Evolutionary conservation across 1,140 invertebrate genomes (phyloP), one percentile per base, ranked within the genome.

Genomic region (Pseudomyrmex gracilis): DNA sequence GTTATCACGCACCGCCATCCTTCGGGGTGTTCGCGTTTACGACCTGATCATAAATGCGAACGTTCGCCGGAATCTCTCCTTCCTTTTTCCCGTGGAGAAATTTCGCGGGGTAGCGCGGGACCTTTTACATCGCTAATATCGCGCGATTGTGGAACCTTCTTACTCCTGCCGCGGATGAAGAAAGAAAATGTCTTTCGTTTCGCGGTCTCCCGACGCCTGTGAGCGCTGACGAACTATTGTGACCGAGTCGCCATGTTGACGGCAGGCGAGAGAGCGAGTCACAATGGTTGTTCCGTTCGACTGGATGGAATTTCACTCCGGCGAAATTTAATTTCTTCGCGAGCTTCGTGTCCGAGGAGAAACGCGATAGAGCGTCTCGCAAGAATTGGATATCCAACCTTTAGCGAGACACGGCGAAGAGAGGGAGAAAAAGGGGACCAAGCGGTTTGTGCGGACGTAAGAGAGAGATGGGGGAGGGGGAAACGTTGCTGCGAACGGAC

Each of bases 151-250:
- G 68, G 45, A 0, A 22, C 51, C 34, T 47, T 12, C 61, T 55
- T 64, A 49, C 45, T 55, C 45, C 53, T 61, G 15, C 60, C 34
- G 20, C 64, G 76, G 57, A 49, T 58, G 43, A 66, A 67, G 43
- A 70, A 80, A 83, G 47, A 49, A 73, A 68, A 60, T 74, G 71
- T 85, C 84, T 86, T 85, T 87, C 66, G 60, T 34, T 34, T 1
- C 43, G 61, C 51, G 67, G 57, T 70, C 63, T 63, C 60, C 17
- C 55, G 34, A 49, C 78, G 51, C 55, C 61, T 58, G 66, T 80
- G 61, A 77, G 60, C 34, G 43, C 66, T 90, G 90, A 90, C 89
- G 90, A 90, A 87, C 89, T 90, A 90, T 90, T 90, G 90, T 90
- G 67, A n/a, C 43, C 70, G n/a, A 17, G 10, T 57, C 47, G 68